Base-by-base conservation (phyloP, 2,113 vertebrate genomes). In the Aplodontia rufa region DNA sequence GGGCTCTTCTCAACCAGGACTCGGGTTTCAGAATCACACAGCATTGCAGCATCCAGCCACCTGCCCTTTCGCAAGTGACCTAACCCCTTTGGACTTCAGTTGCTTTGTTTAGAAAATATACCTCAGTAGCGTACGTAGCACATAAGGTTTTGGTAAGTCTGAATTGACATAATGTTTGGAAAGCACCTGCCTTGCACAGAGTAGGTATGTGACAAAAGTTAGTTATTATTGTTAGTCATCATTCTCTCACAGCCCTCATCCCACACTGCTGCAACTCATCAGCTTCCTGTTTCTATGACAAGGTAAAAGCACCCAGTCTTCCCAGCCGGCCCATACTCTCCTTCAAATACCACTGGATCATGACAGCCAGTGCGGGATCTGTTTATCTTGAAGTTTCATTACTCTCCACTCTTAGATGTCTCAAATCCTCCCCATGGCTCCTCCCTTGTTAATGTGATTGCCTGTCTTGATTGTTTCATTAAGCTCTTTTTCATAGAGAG, bases 381-480 rank as follows among this genome's bases (percentile, higher is more conserved):
- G 64, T 78, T 87, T 74, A 49, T 20, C 42, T 42, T 26, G 47
- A 90, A 86, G 74, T 80, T 75, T 74, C 30, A 4, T 81, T 58
- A 69, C 28, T 78, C 68, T 79, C 62, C 45, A 32, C 53, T 71
- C 47, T 81, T 32, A 93, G 68, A 58, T 2, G 40, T 49, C 84
- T 69, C 81, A 90, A 37, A 55, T 79, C 72, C 30, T 95, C 84
- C 92, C 75, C 8, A 16, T 2, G 35, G 68, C 30, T 79, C 84
- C 47, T 74, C 60, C 37, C 40, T 92, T 71, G 55, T 91, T 96
- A 90, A 87, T 49, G 51, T 58, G 71, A 90, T 88, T 88, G 49
- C 45, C 68, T 68, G 20, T 95, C 90, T 66, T 90, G 49, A 96
- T 96, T 78, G 37, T 96, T 78, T 97, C 94, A 94, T 95, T 96